A percentile compares a stretch with the other conserved stretches of the same genome.
Evolutionary conservation across 2,797 vertebrate genomes (phyloP).

Genomic region (Brotula barbata): DNA sequence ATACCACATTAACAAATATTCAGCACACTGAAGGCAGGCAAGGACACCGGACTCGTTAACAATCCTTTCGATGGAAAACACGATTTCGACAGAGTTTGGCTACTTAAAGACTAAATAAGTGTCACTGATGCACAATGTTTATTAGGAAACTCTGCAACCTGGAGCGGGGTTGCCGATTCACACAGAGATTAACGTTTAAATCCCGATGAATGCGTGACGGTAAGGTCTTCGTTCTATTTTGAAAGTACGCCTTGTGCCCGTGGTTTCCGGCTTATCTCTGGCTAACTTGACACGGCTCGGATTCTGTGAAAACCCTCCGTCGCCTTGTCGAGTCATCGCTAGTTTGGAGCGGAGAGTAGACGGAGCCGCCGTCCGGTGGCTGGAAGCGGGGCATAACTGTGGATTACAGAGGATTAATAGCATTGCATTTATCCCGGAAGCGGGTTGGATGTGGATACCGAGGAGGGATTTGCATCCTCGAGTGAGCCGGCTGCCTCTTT

Average conservation of each 20-base stretch:
- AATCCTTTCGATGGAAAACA: too few relatives aligned
- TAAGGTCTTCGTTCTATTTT: conserved; percentile 47
- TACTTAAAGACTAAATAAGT: too few relatives aligned
- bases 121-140: too few relatives aligned
- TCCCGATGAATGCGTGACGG: background rate
- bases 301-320: conserved; percentile 41
- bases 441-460: conserved; percentile 17
- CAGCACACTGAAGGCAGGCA: too few relatives aligned
- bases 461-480: conserved; percentile 30
- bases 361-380: conserved; percentile 43
- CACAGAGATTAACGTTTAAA: too few relatives aligned
- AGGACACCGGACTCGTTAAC: too few relatives aligned
- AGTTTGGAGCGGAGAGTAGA: conserved; percentile 50
- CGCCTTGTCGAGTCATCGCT: conserved; percentile 72
- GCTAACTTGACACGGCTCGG: conserved; percentile 25
- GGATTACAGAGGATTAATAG: conserved; percentile 40
- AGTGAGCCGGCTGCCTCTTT: conserved; percentile 22
- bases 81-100: too few relatives aligned
- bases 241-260: conserved; percentile 18
- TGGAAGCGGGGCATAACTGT: conserved; percentile 30
- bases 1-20: too few relatives aligned
- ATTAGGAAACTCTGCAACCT: too few relatives aligned
- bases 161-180: too few relatives aligned
- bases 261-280: background rate
- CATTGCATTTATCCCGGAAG: conserved; percentile 11